Evolutionary conservation across 2,888 invertebrate species (phyloP).

Genomic region (Barypeithes pellucidus): DNA sequence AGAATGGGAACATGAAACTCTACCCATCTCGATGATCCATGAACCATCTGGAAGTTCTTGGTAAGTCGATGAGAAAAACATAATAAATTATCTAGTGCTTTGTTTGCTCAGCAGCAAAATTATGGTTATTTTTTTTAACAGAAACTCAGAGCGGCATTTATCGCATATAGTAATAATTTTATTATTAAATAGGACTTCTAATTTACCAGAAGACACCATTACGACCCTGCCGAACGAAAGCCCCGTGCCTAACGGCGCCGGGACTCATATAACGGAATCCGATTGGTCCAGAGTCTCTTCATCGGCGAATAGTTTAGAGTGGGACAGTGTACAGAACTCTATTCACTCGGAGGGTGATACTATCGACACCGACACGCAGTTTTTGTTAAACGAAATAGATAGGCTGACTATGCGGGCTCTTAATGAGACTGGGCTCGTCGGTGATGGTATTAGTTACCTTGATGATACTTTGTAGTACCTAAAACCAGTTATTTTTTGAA

Average conservation of each 20-base stretch:
- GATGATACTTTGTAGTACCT: constrained; percentile 50
- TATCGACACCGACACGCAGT: constrained; percentile 78
- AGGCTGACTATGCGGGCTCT: constrained; percentile 78
- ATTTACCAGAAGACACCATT: constrained; percentile 60
- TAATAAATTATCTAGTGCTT: no score
- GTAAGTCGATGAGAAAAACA: constrained; percentile 57
- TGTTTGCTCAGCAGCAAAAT: no score
- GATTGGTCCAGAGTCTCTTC: constrained; percentile 78
- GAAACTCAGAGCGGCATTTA: no score
- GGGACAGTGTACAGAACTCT: constrained; percentile 77
- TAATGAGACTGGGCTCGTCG: constrained; percentile 74
- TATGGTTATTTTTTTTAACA: no score
- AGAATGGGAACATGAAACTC: constrained; percentile 81
- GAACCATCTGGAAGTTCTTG: constrained; percentile 69
- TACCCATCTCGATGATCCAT: constrained; percentile 66
- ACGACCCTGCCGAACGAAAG: constrained; percentile 59
- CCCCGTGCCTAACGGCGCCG: constrained; percentile 60
- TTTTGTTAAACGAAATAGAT: constrained; percentile 79
- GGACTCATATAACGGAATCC: constrained; percentile 65
- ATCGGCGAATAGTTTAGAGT: constrained; percentile 80
- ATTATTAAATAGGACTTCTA: constrained; percentile 58
- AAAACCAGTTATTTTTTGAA: no score
- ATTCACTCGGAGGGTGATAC: constrained; percentile 61
- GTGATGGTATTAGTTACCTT: constrained; percentile 41
- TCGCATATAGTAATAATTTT: not conserved